Evolutionary conservation across 2,888 invertebrate genomes (phyloP).

Genomic region (Mactromeris polynyma): DNA sequence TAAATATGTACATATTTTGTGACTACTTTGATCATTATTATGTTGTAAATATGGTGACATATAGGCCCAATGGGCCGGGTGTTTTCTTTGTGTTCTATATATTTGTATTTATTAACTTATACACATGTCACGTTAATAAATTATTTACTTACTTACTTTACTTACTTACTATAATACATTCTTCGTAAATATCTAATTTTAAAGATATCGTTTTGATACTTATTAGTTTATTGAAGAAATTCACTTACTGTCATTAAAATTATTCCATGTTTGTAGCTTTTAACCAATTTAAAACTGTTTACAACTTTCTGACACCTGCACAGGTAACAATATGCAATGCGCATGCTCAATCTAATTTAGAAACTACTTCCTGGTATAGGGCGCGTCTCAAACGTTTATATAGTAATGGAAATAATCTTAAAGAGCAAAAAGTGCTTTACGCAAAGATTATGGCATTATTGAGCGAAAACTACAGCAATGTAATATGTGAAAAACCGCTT

Average conservation of each 20-base stretch:
- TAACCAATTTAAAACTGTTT: background rate
- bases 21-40: too few species aligned
- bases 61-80: too few species aligned
- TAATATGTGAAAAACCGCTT: too few species aligned
- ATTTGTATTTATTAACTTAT: too few species aligned
- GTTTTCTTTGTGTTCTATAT: too few species aligned
- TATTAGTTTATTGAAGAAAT: background rate
- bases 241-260: constrained; percentile 9
- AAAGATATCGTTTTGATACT: background rate
- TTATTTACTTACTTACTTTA: too few species aligned
- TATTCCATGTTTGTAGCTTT: background rate
- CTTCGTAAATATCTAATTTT: background rate
- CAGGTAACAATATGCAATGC: constrained; percentile 32
- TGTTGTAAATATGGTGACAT: too few species aligned
- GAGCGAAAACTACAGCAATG: too few species aligned
- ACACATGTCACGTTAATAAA: too few species aligned
- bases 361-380: constrained; percentile 31
- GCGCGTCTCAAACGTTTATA: constrained; percentile 24
- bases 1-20: too few species aligned
- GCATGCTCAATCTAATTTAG: constrained; percentile 28
- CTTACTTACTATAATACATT: too few species aligned
- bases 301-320: constrained; percentile 31
- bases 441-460: too few species aligned
- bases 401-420: background rate
- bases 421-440: background rate